Conservation (phyloP, 2,113 vertebrate genomes). For the Clinocottus analis region DNA sequence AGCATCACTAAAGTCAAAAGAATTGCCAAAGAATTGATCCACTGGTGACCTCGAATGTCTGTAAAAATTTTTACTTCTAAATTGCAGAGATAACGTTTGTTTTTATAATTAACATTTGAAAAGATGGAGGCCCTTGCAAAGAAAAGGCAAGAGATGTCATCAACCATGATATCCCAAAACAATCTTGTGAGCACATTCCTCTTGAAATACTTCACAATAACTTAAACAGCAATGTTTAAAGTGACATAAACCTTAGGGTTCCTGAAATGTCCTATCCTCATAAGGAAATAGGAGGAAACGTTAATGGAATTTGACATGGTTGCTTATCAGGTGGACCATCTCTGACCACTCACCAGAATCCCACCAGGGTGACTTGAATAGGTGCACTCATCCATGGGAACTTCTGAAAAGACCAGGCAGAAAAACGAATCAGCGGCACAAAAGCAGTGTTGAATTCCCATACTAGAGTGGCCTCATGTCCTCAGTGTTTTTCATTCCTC, state of each 20-base stretch:
- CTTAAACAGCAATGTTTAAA: not conserved
- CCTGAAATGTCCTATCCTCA: not conserved
- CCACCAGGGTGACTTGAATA: constrained; percentile 96
- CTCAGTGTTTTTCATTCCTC: constrained; percentile 38
- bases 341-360: constrained; percentile 92
- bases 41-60: not conserved
- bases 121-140: not conserved
- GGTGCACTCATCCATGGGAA: constrained; percentile 99
- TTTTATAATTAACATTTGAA: not conserved
- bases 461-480: constrained; percentile 40
- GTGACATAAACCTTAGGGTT: not conserved
- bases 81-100: not conserved
- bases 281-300: not conserved
- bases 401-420: constrained; percentile 84
- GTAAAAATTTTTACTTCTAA: not conserved
- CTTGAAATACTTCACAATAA: not conserved
- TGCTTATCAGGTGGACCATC: constrained; percentile 56
- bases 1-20: not conserved
- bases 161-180: not conserved
- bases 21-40: not conserved
- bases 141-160: not conserved
- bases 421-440: constrained; percentile 58
- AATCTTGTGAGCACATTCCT: constrained; percentile 3
- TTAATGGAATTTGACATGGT: constrained; percentile 30
- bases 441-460: constrained; percentile 56